phyloP scores from a whole-genome alignment of 2,113 vertebrate genomes.

The Eupsittula cactorum region DNA sequence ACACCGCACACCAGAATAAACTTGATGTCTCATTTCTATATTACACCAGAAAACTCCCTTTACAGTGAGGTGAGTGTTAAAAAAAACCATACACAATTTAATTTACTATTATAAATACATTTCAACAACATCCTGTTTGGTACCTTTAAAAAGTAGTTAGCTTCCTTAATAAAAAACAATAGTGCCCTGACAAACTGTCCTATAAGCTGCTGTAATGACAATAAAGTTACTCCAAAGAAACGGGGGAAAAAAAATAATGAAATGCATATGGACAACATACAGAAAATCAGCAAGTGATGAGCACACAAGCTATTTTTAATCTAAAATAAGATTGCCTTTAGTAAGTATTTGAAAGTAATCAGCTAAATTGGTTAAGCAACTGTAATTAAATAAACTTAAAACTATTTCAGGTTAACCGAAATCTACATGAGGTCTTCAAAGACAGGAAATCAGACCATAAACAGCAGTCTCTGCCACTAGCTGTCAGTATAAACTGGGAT shows the following conservation, averaged over 20 bases:
- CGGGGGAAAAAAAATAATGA: neutral
- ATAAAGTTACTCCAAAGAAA: neutral
- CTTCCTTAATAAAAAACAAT: neutral
- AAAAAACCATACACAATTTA: neutral
- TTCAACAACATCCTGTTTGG: neutral
- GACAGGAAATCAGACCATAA: neutral
- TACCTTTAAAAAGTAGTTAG: neutral
- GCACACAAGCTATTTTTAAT: neutral
- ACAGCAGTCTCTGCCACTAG: neutral
- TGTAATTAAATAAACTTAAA: neutral
- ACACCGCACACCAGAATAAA: neutral
- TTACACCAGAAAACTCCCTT: neutral
- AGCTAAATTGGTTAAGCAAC: neutral
- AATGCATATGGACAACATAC: accelerated
- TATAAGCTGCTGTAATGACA: neutral
- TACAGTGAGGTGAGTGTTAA: neutral
- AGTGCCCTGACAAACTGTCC: neutral
- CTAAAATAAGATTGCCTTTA: neutral
- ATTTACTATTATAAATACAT: neutral
- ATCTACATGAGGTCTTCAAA: neutral
- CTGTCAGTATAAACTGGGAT: neutral
- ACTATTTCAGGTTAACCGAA: neutral
- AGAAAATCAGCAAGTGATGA: neutral
- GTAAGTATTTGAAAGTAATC: neutral
- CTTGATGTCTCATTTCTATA: neutral